Evolutionary conservation across 2,888 invertebrate species (phyloP), one percentile per base, ranked within the genome.

Genomic region (Opisthograptis luteolata): DNA sequence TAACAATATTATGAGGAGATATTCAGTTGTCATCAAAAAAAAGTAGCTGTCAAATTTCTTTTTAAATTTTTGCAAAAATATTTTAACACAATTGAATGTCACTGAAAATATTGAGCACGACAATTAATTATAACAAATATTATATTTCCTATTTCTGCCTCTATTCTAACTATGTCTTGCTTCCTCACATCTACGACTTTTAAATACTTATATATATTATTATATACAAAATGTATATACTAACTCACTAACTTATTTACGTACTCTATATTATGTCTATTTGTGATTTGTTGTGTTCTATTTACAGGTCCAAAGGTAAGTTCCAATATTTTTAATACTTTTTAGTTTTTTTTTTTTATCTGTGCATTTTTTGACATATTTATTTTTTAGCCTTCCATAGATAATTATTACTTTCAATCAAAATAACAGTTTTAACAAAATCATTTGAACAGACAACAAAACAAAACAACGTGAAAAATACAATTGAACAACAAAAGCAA

Each of bases 81-180:
- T n/a, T n/a, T n/a, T n/a, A n/a, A n/a, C n/a, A n/a, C n/a, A n/a
- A n/a, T n/a, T n/a, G n/a, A n/a, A n/a, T n/a, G n/a, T n/a, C n/a
- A n/a, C n/a, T n/a, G n/a, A n/a, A n/a, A n/a, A n/a, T n/a, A n/a
- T n/a, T n/a, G n/a, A n/a, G n/a, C n/a, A n/a, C n/a, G n/a, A n/a
- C n/a, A n/a, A n/a, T n/a, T n/a, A n/a, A n/a, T n/a, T n/a, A n/a
- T n/a, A n/a, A n/a, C n/a, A n/a, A 74, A 71, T 67, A 61, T 28
- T 64, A 54, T 62, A 24, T 67, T 64, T 62, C 68, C 55, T 74
- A 59, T 70, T 37, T 71, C 58, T 73, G 78, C 71, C 84, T 84
- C 74, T 77, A 52, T 73, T 81, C 84, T 89, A 88, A 87, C 87
- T 90, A 90, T 90, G 90, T 90, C 90, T 90, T 90, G 90, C 89